phyloP scores from a whole-genome alignment of 2,113 vertebrate species.

The Labeo catla region DNA sequence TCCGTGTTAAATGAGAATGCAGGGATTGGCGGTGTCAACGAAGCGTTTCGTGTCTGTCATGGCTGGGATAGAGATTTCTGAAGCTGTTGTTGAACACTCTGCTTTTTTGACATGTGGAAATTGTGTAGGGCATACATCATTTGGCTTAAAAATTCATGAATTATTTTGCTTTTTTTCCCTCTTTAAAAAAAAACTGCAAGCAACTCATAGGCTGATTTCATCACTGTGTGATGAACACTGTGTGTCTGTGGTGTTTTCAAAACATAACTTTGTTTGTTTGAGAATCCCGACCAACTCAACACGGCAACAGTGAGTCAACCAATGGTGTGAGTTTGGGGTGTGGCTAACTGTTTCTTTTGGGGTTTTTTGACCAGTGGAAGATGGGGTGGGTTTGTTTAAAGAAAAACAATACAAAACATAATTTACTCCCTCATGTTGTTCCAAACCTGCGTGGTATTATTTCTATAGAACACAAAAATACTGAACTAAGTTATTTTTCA shows the following conservation, averaged over 20 bases:
- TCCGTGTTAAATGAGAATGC: not conserved
- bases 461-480: not conserved
- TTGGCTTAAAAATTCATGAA: not conserved
- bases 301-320: not conserved
- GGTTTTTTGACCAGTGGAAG: not conserved
- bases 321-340: not conserved
- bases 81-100: not conserved
- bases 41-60: not conserved
- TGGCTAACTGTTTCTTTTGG: not conserved
- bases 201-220: not conserved
- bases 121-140: not conserved
- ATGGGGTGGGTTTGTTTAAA: not conserved
- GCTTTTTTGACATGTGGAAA: not conserved
- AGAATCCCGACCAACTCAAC: not conserved
- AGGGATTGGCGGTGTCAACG: not conserved
- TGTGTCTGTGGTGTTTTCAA: not conserved
- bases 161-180: not conserved
- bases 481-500: too few relatives aligned
- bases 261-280: not conserved
- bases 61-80: not conserved
- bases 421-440: not conserved
- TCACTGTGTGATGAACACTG: not conserved
- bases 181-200: not conserved
- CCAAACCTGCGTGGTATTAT: not conserved
- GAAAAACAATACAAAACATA: too few relatives aligned